Evolutionary conservation across 2,113 vertebrate genomes (phyloP), one percentile per base, ranked within the genome.

Genomic region (Plecotus auritus): DNA sequence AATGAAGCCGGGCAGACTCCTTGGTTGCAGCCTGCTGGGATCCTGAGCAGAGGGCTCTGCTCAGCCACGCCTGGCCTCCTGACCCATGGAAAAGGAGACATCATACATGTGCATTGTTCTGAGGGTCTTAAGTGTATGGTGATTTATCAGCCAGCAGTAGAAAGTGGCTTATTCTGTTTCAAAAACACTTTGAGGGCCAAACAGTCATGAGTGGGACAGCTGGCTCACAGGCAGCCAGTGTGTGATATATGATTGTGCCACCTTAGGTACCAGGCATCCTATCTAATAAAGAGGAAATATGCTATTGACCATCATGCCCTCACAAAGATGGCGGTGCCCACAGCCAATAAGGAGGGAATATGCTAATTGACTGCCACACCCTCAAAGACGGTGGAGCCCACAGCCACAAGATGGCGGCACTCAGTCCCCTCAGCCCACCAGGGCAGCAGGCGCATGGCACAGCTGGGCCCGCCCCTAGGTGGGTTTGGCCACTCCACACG

Each of bases 141-240:
- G 7, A 42, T 47, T 76, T 35, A 26, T 22, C 9, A 2, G 13
- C 47, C 16, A 23, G 13, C 18, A 32, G 22, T 5, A 49, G 42
- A 83, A 82, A 35, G 49, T 1, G 32, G 26, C 66, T 35, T 47
- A 56, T 32, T 72, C 4, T 23, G 74, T 83, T 76, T 14, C 20
- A 40, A 51, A 80, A 87, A 7, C 5, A 47, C 8, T 70, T 9
- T 49, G 26, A 9, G 40, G 32, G 61, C 1, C 70, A 73, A 67
- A 66, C 6, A 11, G n/a, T 22, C 32, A 32, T 10, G 22, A 35
- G 32, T 13, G 22, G 7, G 13, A 16, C 1, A 40, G 30, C 30
- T 2, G 16, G 42, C 22, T 14, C 17, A 23, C 0, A 0, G 61
- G 18, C 26, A 35, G 20, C 32, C 42, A 3, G 1, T 13, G 7